Percentiles rank a stretch among this genome's conserved stretches.
phyloP scores from a whole-genome alignment of 92 coral and sea anemone species.

The Metridium senile region DNA sequence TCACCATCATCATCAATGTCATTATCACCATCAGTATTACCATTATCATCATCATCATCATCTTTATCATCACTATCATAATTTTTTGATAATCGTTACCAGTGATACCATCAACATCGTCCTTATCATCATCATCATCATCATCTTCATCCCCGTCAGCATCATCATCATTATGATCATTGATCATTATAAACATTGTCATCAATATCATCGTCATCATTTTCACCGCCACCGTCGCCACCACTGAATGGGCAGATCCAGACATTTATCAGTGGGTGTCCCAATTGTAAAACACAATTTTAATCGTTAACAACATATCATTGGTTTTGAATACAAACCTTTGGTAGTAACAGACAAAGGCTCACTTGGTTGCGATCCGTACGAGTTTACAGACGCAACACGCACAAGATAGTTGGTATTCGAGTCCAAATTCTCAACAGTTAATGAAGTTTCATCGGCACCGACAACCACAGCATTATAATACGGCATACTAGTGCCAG shows the following conservation, averaged over 20 bases:
- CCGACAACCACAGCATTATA: constrained; percentile 9
- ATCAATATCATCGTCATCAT: too few relatives aligned
- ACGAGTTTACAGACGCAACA: constrained; percentile 14
- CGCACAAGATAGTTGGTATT: constrained; percentile 19
- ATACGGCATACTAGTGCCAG: constrained; percentile 21
- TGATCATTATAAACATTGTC: too few relatives aligned
- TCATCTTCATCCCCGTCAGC: too few relatives aligned
- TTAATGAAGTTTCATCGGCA: neutral
- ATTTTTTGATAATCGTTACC: too few relatives aligned
- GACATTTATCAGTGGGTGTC: too few relatives aligned
- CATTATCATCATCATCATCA: too few relatives aligned
- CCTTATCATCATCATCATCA: neutral
- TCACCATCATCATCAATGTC: neutral
- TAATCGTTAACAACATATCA: neutral
- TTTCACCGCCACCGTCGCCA: neutral
- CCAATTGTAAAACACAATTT: neutral
- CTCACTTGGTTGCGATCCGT: constrained; percentile 22
- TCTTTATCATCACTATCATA: too few relatives aligned
- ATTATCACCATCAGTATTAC: neutral
- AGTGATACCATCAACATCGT: too few relatives aligned
- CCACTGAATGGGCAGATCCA: too few relatives aligned
- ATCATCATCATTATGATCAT: too few relatives aligned
- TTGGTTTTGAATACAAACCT: neutral
- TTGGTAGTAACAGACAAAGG: constrained; percentile 12
- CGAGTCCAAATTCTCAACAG: constrained; percentile 11